These are phyloP conservation scores for Ptilorrhoa leucosticta DNA, from an alignment of 2,113 vertebrate species.

Conservation along the genomic window DNA sequence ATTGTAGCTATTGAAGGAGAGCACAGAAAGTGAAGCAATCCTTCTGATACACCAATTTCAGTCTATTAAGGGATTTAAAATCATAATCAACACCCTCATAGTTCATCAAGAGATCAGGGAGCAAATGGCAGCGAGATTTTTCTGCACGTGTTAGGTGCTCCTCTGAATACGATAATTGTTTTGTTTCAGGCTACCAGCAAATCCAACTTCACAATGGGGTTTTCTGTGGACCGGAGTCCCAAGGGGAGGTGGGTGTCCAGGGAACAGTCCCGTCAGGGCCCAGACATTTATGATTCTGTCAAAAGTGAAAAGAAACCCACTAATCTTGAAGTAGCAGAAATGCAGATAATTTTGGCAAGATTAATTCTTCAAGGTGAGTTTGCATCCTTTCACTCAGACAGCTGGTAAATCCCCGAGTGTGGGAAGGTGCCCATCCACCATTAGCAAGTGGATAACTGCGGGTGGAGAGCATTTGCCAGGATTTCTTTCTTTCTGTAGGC, in stretches of 20 bases:
- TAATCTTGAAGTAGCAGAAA: neutral
- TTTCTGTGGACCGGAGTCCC: accelerated
- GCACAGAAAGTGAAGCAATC: neutral
- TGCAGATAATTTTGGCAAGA: neutral
- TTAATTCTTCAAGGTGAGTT: neutral
- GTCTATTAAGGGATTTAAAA: neutral
- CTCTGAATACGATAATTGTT: neutral
- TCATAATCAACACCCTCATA: neutral
- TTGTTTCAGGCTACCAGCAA: neutral
- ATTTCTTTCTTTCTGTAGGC: neutral
- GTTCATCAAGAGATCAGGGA: neutral
- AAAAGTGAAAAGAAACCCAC: neutral
- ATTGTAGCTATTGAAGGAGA: slow-evolving; percentile 26
- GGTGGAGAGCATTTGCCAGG: neutral
- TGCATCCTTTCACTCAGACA: neutral
- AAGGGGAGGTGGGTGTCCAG: neutral
- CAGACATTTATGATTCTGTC: neutral
- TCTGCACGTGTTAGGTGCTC: neutral
- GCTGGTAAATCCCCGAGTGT: neutral
- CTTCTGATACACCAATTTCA: neutral
- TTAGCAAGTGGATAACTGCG: accelerated
- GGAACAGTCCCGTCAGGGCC: neutral
- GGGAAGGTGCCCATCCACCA: neutral
- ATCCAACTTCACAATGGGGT: neutral
- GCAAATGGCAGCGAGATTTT: neutral